Conservation (phyloP, 2,888 invertebrate genomes). For the Hyposoter didymator region DNA sequence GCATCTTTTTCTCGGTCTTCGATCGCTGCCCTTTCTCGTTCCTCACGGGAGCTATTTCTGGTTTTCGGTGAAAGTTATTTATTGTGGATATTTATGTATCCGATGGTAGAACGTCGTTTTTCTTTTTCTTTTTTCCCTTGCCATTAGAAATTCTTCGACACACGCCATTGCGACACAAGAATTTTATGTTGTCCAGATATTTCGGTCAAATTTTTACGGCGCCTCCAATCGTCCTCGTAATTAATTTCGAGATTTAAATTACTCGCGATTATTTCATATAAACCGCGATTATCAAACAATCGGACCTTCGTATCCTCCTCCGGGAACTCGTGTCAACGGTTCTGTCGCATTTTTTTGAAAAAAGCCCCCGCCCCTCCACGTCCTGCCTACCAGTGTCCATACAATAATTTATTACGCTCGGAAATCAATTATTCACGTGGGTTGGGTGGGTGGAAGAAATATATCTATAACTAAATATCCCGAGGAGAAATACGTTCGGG, state of each 20-base stretch:
- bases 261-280: too few relatives aligned
- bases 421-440: background rate
- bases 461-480: background rate
- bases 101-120: background rate
- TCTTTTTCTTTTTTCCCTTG: background rate
- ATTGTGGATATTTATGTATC: constrained; percentile 7
- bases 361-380: too few relatives aligned
- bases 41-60: constrained; percentile 7
- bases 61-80: constrained; percentile 47
- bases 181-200: background rate
- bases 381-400: background rate
- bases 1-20: constrained; percentile 5
- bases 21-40: constrained; percentile 25
- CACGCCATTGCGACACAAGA: constrained; percentile 5
- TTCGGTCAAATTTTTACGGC: background rate
- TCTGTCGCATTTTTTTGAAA: too few relatives aligned
- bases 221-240: background rate
- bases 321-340: too few relatives aligned
- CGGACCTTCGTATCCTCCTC: too few relatives aligned
- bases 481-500: background rate
- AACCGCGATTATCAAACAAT: too few relatives aligned
- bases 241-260: background rate
- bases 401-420: background rate
- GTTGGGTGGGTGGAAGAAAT: background rate
- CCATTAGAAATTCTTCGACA: constrained; percentile 24